Percentiles rank a stretch among this genome's conserved stretches.
Evolutionary conservation across 1,140 invertebrate species (phyloP).

Genomic region (Cherax destructor): DNA sequence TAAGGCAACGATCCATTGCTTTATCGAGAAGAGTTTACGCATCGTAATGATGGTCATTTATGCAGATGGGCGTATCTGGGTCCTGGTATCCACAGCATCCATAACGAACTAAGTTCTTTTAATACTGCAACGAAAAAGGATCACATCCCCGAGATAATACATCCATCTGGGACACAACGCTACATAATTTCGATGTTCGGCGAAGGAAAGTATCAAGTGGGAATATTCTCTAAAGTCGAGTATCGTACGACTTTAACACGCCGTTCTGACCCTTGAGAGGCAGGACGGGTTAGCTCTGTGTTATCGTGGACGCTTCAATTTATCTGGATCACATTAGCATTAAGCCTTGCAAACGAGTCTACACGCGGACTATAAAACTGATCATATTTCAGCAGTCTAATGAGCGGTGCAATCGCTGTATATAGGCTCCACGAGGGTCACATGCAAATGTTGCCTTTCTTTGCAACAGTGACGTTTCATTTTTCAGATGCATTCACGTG

Average conservation of each 20-base stretch:
- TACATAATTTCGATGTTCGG: slow-evolving; percentile 54
- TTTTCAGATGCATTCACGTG: slow-evolving; percentile 54
- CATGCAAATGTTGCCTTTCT: slow-evolving; percentile 55
- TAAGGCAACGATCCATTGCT: slow-evolving; percentile 21
- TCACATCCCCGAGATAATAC: slow-evolving; percentile 59
- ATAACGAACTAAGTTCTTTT: slow-evolving; percentile 55
- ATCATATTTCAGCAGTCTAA: slow-evolving; percentile 68
- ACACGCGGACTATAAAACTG: slow-evolving; percentile 64
- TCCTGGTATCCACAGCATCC: slow-evolving; percentile 35
- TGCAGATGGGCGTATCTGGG: slow-evolving; percentile 56
- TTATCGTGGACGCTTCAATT: slow-evolving; percentile 50
- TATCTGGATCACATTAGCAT: slow-evolving; percentile 69
- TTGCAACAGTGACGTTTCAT: slow-evolving; percentile 57
- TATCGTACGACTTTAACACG: background rate
- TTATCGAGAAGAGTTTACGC: slow-evolving; percentile 42
- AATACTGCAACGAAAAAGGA: slow-evolving; percentile 33
- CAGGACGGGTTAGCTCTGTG: slow-evolving; percentile 30
- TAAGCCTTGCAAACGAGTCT: slow-evolving; percentile 68
- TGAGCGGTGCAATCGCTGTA: slow-evolving; percentile 65
- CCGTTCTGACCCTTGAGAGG: slow-evolving; percentile 16
- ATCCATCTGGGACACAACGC: slow-evolving; percentile 67
- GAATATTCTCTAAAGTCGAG: background rate
- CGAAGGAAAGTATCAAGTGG: background rate
- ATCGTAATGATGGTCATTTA: slow-evolving; percentile 55
- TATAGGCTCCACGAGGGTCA: slow-evolving; percentile 53